These are phyloP conservation scores for Mizuhopecten yessoensis DNA, from an alignment of 1,140 invertebrate genomes.

Conservation along the genomic window DNA sequence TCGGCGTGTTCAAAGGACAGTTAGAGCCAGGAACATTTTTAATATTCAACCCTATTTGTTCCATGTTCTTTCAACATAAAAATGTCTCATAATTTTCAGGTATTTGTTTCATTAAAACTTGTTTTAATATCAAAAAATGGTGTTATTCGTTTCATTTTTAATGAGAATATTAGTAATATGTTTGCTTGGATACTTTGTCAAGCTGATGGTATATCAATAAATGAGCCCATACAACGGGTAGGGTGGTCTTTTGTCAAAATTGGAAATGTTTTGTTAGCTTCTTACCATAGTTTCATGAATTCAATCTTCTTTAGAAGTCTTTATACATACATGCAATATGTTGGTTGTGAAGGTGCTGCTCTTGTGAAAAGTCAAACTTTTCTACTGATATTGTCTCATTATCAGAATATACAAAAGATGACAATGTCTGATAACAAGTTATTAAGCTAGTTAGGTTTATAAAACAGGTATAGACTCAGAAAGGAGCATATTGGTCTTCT, in stretches of 20 bases:
- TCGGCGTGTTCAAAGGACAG: background rate
- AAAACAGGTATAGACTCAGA: background rate
- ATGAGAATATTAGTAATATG: background rate
- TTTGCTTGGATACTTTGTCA: background rate
- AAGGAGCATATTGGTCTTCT: background rate
- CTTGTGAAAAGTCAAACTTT: too few species aligned
- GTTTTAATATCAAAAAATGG: background rate
- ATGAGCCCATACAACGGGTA: background rate
- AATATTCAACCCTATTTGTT: background rate
- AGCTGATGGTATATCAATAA: background rate
- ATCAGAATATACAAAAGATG: too few species aligned
- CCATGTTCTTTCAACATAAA: background rate
- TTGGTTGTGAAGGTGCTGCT: too few species aligned
- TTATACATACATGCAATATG: too few species aligned
- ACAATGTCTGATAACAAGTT: too few species aligned
- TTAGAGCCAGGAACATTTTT: background rate
- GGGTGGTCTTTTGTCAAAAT: background rate
- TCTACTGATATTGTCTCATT: too few species aligned
- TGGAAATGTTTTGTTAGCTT: background rate
- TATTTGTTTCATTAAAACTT: background rate
- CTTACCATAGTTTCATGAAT: too few species aligned
- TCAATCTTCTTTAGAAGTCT: too few species aligned
- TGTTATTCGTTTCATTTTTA: background rate
- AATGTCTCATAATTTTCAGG: background rate
- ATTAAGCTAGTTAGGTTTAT: background rate